phyloP scores from a whole-genome alignment of 2,113 vertebrate genomes.

The Clupea harengus region DNA sequence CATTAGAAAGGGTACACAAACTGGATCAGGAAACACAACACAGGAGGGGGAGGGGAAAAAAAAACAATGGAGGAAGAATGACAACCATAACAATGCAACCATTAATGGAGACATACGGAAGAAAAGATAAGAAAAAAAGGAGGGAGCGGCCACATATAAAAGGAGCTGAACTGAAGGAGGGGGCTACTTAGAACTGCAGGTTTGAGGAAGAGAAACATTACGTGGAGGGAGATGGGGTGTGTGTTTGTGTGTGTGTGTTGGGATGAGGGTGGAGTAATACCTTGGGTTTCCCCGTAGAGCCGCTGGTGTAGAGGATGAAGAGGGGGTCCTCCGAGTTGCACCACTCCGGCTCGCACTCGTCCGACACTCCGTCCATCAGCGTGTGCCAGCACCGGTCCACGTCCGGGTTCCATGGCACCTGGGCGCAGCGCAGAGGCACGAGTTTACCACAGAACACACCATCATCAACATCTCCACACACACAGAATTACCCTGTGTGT shows the following conservation, averaged over 20 bases:
- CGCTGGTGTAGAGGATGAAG: constrained; percentile 96
- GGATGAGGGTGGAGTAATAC: constrained; percentile 53
- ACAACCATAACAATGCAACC: neutral
- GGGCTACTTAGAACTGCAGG: neutral
- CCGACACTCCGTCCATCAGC: constrained; percentile 74
- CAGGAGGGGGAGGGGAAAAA: neutral
- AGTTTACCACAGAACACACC: neutral
- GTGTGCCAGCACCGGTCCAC: constrained; percentile 88
- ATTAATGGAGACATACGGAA: no score
- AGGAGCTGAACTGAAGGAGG: neutral
- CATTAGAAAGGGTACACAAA: neutral
- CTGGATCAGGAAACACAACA: neutral
- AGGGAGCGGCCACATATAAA: neutral
- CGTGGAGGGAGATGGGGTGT: neutral
- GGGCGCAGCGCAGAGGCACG: constrained; percentile 41
- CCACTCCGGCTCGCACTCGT: constrained; percentile 92
- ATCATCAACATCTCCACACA: neutral
- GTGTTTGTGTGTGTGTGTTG: neutral
- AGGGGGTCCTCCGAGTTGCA: constrained; percentile 90
- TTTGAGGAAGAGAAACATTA: neutral
- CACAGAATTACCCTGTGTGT: no score
- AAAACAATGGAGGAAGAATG: no score
- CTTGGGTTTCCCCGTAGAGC: constrained; percentile 97
- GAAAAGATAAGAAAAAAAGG: neutral
- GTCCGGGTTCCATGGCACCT: constrained; percentile 87